Evolutionary conservation across 1,140 invertebrate species (phyloP), one percentile per base, ranked within the genome.

Genomic region (Nylanderia fulva): DNA sequence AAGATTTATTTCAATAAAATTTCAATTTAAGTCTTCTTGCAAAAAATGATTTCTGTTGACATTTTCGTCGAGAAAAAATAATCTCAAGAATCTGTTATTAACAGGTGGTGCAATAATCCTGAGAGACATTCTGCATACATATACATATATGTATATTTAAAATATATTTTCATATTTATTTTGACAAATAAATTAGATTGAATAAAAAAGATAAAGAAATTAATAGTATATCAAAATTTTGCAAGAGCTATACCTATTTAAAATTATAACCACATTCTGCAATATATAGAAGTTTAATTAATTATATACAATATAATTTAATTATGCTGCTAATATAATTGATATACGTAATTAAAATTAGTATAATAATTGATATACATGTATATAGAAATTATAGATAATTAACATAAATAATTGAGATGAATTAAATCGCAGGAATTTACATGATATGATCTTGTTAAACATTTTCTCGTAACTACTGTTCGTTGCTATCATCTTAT

Each of bases 401-500:
- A 69, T 11, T 58, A 58, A 74, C 33, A n/a, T 63, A 33, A 33
- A 15, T 52, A 71, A 52, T 5, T 58, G 24, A 74, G 61, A n/a
- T 64, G 64, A 64, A 33, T 77, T 48, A 77, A 48, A 76, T 21
- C 2, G 15, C 9, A 13, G 13, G 5, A 42, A 63, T 77, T 64
- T 36, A 42, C 2, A 52, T 54, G 1, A n/a, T 29, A 42, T 71
- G n/a, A n/a, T 80, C 36, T 18, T 39, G 24, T 69, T 39, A 39
- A 79, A 69, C 2, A 36, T 13, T 80, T 42, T 56, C 52, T 71
- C 18, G 15, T 18, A 7, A 36, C 2, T 52, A 36, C n/a, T 36
- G 21, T 72, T 39, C 36, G 52, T 42, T 18, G 48, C 15, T 58
- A 33, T 52, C 15, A 42, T 82, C 66, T 71, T 60, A 82, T 82